A percentile compares a stretch with the other conserved stretches of the same genome.
phyloP scores from a whole-genome alignment of 2,797 vertebrate species.

The Tapirus indicus region DNA sequence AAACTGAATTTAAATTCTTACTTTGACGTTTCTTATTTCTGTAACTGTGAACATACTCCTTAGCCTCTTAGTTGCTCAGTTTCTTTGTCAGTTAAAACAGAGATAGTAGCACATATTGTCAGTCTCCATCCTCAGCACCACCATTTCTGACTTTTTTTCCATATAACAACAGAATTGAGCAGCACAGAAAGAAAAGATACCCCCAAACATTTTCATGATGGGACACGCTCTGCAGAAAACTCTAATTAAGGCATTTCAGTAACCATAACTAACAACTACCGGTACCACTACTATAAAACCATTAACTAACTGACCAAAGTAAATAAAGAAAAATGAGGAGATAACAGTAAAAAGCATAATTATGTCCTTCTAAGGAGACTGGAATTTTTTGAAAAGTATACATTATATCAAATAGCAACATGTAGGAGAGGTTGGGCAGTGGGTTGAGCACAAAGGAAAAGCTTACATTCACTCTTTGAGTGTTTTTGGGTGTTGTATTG shows the following conservation, averaged over 20 bases:
- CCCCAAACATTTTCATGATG: background rate
- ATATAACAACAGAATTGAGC: background rate
- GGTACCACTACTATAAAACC: background rate
- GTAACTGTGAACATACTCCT: background rate
- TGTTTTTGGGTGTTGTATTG: background rate
- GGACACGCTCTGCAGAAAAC: background rate
- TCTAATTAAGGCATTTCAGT: background rate
- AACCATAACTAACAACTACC: background rate
- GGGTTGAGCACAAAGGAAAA: background rate
- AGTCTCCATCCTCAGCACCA: no score
- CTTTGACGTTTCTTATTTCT: background rate
- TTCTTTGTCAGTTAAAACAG: background rate
- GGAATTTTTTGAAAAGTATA: background rate
- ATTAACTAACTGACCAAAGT: background rate
- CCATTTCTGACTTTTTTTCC: background rate
- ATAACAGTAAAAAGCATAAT: background rate
- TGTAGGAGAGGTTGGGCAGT: background rate
- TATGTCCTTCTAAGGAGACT: background rate
- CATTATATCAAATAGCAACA: background rate
- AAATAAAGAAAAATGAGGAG: background rate
- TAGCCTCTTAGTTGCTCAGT: background rate
- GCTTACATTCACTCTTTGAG: background rate
- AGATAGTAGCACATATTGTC: background rate
- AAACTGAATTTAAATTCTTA: conserved; percentile 40
- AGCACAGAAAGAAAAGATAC: background rate